Percentiles rank a stretch among this genome's conserved stretches.
Evolutionary conservation across 30 jellyfish, hydroid and myxozoan genomes (phyloP).

Genomic region (Haliclystus octoradiatus): DNA sequence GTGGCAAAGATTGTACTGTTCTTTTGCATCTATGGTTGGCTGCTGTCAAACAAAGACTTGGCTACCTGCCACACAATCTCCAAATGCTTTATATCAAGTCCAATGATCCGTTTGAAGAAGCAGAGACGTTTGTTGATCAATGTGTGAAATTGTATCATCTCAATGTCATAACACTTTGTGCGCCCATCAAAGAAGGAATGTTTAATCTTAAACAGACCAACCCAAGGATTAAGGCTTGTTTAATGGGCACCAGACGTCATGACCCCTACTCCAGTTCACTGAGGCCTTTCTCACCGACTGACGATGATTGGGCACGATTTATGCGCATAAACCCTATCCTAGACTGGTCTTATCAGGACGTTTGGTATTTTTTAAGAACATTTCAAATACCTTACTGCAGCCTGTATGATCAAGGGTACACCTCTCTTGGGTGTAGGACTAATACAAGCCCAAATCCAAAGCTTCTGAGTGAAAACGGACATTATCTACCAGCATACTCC

Average conservation of each 20-base stretch:
- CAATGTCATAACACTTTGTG: conserved; percentile 52
- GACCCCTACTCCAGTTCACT: conserved; percentile 78
- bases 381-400: conserved; percentile 67
- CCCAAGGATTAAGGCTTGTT: conserved; percentile 73
- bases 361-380: conserved; percentile 58
- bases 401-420: conserved; percentile 80
- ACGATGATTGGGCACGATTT: conserved; percentile 79
- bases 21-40: conserved; percentile 68
- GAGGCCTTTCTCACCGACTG: conserved; percentile 79
- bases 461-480: conserved; percentile 51
- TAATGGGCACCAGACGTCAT: conserved; percentile 97
- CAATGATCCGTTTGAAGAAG: conserved; percentile 76
- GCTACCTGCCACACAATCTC: conserved; percentile 30
- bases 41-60: conserved; percentile 47
- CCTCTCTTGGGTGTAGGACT: conserved; percentile 74
- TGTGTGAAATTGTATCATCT: conserved; percentile 35
- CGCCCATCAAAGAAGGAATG: conserved; percentile 71
- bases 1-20: conserved; percentile 98
- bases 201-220: conserved; percentile 18
- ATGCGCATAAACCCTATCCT: conserved; percentile 82
- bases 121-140: conserved; percentile 54
- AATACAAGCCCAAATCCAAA: conserved; percentile 68
- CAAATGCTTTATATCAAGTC: conserved; percentile 48
- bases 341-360: conserved; percentile 91
- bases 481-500: conserved; percentile 65